These are phyloP conservation scores for Aethes cnicana DNA, from an alignment of 2,888 invertebrate species.

Conservation along the genomic window DNA sequence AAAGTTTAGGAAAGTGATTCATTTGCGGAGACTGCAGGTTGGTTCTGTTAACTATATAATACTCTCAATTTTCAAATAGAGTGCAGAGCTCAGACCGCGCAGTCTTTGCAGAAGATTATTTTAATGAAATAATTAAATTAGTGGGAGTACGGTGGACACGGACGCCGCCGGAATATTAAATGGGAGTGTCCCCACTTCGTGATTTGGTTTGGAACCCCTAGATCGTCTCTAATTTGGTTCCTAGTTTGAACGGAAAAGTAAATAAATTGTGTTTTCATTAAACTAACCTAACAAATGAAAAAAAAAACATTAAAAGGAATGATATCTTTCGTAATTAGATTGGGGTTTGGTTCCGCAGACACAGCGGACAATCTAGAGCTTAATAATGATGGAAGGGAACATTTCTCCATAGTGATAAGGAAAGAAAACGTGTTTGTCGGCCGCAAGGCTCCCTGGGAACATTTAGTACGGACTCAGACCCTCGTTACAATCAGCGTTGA, in stretches of 20 bases:
- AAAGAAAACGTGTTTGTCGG: conserved; percentile 53
- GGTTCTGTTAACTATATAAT: conserved; percentile 40
- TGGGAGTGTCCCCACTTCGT: conserved; percentile 44
- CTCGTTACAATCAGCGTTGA: conserved; percentile 76
- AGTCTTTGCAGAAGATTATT: conserved; percentile 65
- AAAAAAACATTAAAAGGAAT: too few species aligned
- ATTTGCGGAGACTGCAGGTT: neutral
- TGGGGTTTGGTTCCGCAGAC: conserved; percentile 9
- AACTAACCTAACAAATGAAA: neutral
- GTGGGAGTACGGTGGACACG: conserved; percentile 60
- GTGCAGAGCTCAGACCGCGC: conserved; percentile 53
- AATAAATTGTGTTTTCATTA: neutral
- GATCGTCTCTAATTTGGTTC: conserved; percentile 43
- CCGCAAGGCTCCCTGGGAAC: conserved; percentile 62
- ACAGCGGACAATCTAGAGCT: conserved; percentile 3
- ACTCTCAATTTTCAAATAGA: conserved; percentile 52
- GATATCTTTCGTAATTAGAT: conserved; percentile 14
- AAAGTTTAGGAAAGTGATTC: neutral
- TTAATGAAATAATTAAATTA: conserved; percentile 74
- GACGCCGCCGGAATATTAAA: conserved; percentile 64
- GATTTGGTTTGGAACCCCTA: conserved; percentile 59
- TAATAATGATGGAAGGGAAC: conserved; percentile 20
- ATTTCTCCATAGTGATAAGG: conserved; percentile 39
- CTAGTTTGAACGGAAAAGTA: conserved; percentile 19
- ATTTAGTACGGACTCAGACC: conserved; percentile 70